A percentile compares a stretch with the other conserved stretches of the same genome.
Conservation (phyloP, 64 coral and sea anemone genomes). For the Astreopora myriophthalma region DNA sequence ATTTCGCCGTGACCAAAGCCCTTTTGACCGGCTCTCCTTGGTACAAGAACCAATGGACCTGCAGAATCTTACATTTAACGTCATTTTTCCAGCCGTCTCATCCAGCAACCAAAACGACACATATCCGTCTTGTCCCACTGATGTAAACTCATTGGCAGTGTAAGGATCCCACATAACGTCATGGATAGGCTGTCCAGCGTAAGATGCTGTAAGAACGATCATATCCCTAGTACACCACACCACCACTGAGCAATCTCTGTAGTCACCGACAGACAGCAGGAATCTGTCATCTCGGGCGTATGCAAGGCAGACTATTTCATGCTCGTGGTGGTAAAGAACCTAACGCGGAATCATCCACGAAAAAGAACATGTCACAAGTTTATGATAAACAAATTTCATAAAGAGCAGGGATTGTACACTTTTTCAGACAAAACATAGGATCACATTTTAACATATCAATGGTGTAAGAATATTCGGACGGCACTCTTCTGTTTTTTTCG, state of each 20-base stretch:
- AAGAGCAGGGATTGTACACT: neutral
- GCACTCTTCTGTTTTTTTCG: no score
- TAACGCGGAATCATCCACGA: neutral
- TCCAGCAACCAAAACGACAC: constrained; percentile 96
- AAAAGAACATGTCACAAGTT: neutral
- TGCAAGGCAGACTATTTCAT: constrained; percentile 88
- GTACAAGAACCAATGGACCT: neutral
- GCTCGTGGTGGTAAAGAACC: constrained; percentile 83
- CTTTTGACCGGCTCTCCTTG: neutral
- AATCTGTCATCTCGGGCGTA: constrained; percentile 96
- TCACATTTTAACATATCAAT: no score
- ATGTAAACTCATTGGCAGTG: constrained; percentile 93
- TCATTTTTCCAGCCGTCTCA: constrained; percentile 73
- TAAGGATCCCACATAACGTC: constrained; percentile 88
- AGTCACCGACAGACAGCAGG: constrained; percentile 96
- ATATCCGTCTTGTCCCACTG: constrained; percentile 84
- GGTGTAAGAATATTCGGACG: no score
- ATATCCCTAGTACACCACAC: constrained; percentile 87
- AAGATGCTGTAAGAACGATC: constrained; percentile 83
- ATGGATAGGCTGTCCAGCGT: constrained; percentile 83
- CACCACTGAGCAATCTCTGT: constrained; percentile 92
- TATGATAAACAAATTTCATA: no score
- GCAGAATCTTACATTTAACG: constrained; percentile 84
- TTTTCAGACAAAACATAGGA: no score
- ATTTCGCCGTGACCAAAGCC: neutral